Percentiles rank a stretch among this genome's conserved stretches.
phyloP scores from a whole-genome alignment of 2,888 invertebrate species.

The Meteorus cinctellus region DNA sequence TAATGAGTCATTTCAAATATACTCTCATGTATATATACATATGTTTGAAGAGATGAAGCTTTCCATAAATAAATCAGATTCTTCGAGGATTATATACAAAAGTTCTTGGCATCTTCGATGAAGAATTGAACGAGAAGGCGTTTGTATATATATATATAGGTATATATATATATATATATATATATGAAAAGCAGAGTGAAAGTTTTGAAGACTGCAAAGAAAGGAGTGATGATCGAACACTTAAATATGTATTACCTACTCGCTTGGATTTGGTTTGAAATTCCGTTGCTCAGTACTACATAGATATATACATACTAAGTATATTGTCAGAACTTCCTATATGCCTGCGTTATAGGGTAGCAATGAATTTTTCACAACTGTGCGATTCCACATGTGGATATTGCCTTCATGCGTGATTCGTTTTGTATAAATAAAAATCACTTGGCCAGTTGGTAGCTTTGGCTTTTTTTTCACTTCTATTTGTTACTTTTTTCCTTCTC shows the following conservation, averaged over 20 bases:
- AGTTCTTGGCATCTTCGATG: background rate
- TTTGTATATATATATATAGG: background rate
- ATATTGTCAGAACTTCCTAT: conserved; percentile 39
- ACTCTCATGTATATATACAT: too few species aligned
- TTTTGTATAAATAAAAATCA: conserved; percentile 47
- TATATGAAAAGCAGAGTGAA: background rate
- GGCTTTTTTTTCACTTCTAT: conserved; percentile 22
- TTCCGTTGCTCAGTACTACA: conserved; percentile 39
- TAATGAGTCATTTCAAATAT: too few species aligned
- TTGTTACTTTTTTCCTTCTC: background rate
- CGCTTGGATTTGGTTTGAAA: conserved; percentile 49
- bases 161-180: background rate
- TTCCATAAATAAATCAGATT: conserved; percentile 13
- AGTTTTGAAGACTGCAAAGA: conserved; percentile 22
- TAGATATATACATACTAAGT: background rate
- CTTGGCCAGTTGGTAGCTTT: conserved; percentile 46
- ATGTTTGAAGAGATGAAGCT: background rate
- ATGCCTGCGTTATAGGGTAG: conserved; percentile 41
- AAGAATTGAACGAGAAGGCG: conserved; percentile 5
- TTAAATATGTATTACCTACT: conserved; percentile 62
- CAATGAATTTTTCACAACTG: conserved; percentile 62
- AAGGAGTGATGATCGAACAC: conserved; percentile 57
- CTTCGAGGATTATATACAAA: conserved; percentile 6
- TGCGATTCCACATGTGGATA: conserved; percentile 53
- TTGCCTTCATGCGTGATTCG: conserved; percentile 53